Percentiles rank a stretch among this genome's conserved stretches.
These are phyloP conservation scores for Philereme transversata DNA, from an alignment of 2,888 invertebrate species.

Conservation along the genomic window DNA sequence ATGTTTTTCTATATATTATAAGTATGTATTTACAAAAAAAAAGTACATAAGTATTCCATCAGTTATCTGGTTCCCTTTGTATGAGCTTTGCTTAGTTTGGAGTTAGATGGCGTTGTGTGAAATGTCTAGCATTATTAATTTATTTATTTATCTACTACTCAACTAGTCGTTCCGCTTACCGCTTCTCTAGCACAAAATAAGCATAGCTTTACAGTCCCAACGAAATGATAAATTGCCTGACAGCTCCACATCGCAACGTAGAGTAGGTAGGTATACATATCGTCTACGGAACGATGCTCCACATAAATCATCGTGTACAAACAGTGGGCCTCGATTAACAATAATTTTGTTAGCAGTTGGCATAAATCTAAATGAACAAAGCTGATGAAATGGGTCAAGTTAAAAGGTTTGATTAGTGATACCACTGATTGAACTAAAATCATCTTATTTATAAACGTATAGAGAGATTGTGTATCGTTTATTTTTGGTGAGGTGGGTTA, in stretches of 20 bases:
- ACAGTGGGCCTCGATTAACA: conserved; percentile 37
- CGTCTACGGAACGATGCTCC: conserved; percentile 16
- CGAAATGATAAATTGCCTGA: conserved; percentile 34
- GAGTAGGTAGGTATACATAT: conserved; percentile 13
- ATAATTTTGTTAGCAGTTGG: conserved; percentile 35
- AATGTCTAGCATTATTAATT: too few relatives aligned
- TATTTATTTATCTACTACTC: too few relatives aligned
- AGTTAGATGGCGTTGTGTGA: too few relatives aligned
- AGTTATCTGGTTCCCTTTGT: too few relatives aligned
- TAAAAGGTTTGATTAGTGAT: conserved; percentile 12
- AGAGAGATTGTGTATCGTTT: too few relatives aligned
- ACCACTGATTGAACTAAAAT: not conserved
- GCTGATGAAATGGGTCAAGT: conserved; percentile 21
- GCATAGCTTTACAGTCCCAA: conserved; percentile 16
- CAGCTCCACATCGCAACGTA: conserved; percentile 21
- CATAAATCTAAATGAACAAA: conserved; percentile 26
- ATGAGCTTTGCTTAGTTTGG: too few relatives aligned
- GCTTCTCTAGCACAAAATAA: conserved; percentile 4
- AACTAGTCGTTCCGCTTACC: conserved; percentile 7
- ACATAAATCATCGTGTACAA: conserved; percentile 38
- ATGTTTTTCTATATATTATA: too few relatives aligned
- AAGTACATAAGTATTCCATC: too few relatives aligned
- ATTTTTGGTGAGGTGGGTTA: too few relatives aligned
- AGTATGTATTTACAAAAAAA: too few relatives aligned
- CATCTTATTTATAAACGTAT: too few relatives aligned